phyloP scores from a whole-genome alignment of 2,113 vertebrate genomes.

The Trematocara marginatum region DNA sequence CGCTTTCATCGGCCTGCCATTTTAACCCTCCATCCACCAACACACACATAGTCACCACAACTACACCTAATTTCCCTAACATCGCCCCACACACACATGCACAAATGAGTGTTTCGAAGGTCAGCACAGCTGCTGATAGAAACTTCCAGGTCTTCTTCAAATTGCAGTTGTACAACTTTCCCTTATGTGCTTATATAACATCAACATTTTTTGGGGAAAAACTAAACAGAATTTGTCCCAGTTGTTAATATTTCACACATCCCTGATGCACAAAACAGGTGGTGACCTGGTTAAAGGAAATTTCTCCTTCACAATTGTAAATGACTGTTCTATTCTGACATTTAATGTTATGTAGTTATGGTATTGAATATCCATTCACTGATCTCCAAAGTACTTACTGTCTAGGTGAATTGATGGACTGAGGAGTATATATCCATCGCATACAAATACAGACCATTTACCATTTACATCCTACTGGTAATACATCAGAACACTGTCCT shows the following conservation, averaged over 20 bases:
- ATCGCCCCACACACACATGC: constrained; percentile 9
- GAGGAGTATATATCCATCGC: constrained; percentile 41
- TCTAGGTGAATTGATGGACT: constrained; percentile 55
- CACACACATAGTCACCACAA: constrained; percentile 1
- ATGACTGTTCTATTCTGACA: constrained; percentile 18
- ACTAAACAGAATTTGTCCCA: constrained; percentile 45
- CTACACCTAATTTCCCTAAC: constrained; percentile 26
- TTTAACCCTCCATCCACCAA: constrained; percentile 5
- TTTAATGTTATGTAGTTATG: constrained; percentile 35
- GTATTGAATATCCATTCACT: constrained; percentile 48
- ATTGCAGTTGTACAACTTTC: constrained; percentile 34
- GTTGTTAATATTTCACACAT: constrained; percentile 55
- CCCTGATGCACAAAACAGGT: constrained; percentile 58
- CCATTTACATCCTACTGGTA: constrained; percentile 22
- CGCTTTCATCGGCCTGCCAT: constrained; percentile 49
- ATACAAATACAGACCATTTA: not conserved
- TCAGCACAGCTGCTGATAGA: constrained; percentile 58
- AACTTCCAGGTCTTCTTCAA: constrained; percentile 51
- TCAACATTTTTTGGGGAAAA: constrained; percentile 45
- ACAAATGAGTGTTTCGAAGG: constrained; percentile 28
- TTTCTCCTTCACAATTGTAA: constrained; percentile 21
- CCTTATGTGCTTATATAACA: constrained; percentile 46
- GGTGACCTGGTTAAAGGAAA: constrained; percentile 37
- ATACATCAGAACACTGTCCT: constrained; percentile 44
- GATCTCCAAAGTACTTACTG: constrained; percentile 52